These are phyloP conservation scores for Austrofundulus limnaeus DNA, from an alignment of 2,113 vertebrate genomes.

Conservation along the genomic window DNA sequence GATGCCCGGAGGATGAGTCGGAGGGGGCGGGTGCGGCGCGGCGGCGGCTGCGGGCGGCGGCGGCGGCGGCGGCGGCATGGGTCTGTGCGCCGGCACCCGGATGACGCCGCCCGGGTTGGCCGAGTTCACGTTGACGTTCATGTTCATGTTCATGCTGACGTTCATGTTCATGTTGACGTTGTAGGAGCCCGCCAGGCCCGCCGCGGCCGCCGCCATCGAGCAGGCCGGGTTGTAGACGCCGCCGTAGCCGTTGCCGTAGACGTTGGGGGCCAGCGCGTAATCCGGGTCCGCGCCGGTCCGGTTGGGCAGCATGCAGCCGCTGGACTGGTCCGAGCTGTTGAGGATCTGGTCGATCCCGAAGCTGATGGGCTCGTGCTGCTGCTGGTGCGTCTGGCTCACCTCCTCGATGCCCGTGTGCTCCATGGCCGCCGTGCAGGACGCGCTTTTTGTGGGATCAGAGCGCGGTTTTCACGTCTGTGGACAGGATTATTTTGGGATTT, in stretches of 20 bases:
- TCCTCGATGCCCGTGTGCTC: constrained; percentile 86
- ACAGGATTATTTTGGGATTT: no score
- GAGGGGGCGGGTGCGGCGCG: constrained; percentile 77
- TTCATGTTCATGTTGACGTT: constrained; percentile 88
- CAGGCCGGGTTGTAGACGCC: constrained; percentile 84
- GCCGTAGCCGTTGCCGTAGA: constrained; percentile 83
- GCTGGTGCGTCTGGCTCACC: constrained; percentile 82
- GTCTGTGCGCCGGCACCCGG: constrained; percentile 90
- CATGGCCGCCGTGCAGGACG: constrained; percentile 64
- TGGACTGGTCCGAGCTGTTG: constrained; percentile 84
- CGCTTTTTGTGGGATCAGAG: constrained; percentile 21
- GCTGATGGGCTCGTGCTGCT: constrained; percentile 89
- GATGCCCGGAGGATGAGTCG: constrained; percentile 79
- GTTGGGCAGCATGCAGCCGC: constrained; percentile 81
- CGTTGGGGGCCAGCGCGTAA: constrained; percentile 77
- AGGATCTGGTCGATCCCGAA: constrained; percentile 94
- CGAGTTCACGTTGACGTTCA: constrained; percentile 83
- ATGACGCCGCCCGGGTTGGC: constrained; percentile 82
- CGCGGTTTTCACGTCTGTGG: constrained; percentile 11
- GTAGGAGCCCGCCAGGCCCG: constrained; percentile 80
- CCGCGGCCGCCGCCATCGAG: constrained; percentile 77
- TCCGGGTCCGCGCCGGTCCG: constrained; percentile 79
- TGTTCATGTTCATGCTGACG: constrained; percentile 84
- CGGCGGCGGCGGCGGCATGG: constrained; percentile 84
- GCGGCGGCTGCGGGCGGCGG: constrained; percentile 83